phyloP scores from a whole-genome alignment of 2,113 vertebrate species.

The Pungitius pungitius region DNA sequence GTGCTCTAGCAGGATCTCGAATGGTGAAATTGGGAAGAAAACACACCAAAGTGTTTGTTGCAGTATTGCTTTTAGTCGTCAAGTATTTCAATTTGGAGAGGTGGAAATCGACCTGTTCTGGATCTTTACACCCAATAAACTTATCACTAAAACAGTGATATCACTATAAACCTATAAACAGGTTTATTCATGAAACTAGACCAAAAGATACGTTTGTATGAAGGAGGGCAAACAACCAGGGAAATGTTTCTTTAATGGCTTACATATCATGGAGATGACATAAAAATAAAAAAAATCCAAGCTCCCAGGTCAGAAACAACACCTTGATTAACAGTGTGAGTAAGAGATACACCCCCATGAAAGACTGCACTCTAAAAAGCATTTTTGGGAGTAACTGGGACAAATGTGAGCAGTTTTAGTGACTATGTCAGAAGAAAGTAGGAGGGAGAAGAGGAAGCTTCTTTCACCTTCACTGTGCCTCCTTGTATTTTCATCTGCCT shows the following conservation, averaged over 20 bases:
- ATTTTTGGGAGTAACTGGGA: conserved; percentile 50
- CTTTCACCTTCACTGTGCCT: conserved; percentile 29
- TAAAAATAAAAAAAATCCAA: conserved; percentile 44
- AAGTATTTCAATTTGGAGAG: conserved; percentile 13
- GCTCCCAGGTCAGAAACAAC: conserved; percentile 46
- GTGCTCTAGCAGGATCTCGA: not conserved
- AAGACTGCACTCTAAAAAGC: conserved; percentile 42
- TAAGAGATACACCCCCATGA: conserved; percentile 33
- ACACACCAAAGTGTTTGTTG: not conserved
- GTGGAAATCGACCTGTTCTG: not conserved
- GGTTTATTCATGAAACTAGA: not conserved
- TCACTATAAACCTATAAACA: not conserved
- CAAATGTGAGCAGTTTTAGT: conserved; percentile 65
- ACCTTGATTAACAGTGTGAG: conserved; percentile 51
- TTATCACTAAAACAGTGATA: not conserved
- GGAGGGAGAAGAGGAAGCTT: conserved; percentile 25
- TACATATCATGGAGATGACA: conserved; percentile 17
- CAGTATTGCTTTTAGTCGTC: conserved; percentile 5
- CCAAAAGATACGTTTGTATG: not conserved
- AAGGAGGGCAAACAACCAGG: conserved; percentile 5
- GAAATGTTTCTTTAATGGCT: conserved; percentile 14
- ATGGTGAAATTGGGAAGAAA: conserved; percentile 10
- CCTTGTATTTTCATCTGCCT: conserved; percentile 50
- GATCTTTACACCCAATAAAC: not conserved
- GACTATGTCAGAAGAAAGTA: conserved; percentile 30